Conservation (phyloP, 2,888 invertebrate genomes). For the Neoaliturus tenellus region DNA sequence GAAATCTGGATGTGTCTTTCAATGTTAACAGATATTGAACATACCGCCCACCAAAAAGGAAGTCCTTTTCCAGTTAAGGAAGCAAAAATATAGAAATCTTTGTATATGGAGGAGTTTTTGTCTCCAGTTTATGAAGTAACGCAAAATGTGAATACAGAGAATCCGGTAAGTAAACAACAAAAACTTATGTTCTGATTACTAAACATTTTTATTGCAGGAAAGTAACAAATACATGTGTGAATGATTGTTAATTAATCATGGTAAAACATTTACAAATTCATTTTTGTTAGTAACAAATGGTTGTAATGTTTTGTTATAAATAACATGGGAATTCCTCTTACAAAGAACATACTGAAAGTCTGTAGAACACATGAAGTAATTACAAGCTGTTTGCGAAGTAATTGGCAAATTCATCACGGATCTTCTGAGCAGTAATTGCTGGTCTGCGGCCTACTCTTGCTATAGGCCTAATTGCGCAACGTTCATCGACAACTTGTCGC, state of each 20-base stretch:
- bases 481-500: slow-evolving; percentile 35
- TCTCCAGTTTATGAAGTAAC: background rate
- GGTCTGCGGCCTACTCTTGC: slow-evolving; percentile 23
- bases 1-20: too few relatives aligned
- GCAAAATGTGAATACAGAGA: background rate
- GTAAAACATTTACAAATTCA: slow-evolving; percentile 4
- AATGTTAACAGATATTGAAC: too few relatives aligned
- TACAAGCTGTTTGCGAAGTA: slow-evolving; percentile 34
- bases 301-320: slow-evolving; percentile 10
- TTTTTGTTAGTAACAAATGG: slow-evolving; percentile 18
- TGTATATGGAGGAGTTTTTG: background rate
- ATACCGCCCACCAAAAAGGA: too few relatives aligned
- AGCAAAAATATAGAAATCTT: too few relatives aligned
- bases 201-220: background rate
- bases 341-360: background rate
- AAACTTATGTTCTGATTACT: background rate
- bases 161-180: background rate
- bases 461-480: slow-evolving; percentile 31
- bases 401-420: slow-evolving; percentile 32
- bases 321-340: background rate
- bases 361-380: background rate
- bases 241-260: background rate
- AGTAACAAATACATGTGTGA: slow-evolving; percentile 3
- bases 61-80: too few relatives aligned
- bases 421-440: slow-evolving; percentile 15